A percentile compares a stretch with the other conserved stretches of the same genome.
These are phyloP conservation scores for Sebastes vulpes DNA, from an alignment of 2,797 vertebrate genomes.

Conservation along the genomic window DNA sequence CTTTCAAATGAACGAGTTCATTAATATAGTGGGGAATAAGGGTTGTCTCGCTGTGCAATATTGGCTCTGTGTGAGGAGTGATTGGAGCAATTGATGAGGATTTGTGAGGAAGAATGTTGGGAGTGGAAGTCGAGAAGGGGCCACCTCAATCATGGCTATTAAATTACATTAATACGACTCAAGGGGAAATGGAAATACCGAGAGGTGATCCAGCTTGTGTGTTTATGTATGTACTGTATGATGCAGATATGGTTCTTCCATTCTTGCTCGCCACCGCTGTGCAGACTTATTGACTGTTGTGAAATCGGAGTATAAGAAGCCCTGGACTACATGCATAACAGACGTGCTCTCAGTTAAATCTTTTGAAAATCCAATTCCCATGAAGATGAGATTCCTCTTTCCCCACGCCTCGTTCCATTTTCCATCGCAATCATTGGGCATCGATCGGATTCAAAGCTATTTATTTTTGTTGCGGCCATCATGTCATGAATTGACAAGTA, in stretches of 20 bases:
- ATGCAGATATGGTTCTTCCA: slow-evolving; percentile 17
- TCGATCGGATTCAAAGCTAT: slow-evolving; percentile 81
- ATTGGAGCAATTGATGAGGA: slow-evolving; percentile 76
- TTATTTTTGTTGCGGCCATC: slow-evolving; percentile 76
- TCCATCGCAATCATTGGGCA: slow-evolving; percentile 70
- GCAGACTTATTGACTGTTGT: slow-evolving; percentile 60
- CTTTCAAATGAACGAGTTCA: slow-evolving; percentile 80
- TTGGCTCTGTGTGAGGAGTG: slow-evolving; percentile 66
- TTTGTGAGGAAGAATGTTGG: slow-evolving; percentile 63
- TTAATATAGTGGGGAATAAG: slow-evolving; percentile 78
- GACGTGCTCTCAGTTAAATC: slow-evolving; percentile 70
- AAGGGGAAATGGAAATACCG: slow-evolving; percentile 46
- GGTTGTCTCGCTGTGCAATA: slow-evolving; percentile 60
- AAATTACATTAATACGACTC: slow-evolving; percentile 71
- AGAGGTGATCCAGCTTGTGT: slow-evolving; percentile 26
- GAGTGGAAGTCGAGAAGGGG: slow-evolving; percentile 30
- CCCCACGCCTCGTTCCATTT: slow-evolving; percentile 65
- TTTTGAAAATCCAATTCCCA: slow-evolving; percentile 81
- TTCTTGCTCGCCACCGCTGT: neutral
- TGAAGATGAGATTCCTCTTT: slow-evolving; percentile 76
- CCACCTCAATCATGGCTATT: slow-evolving; percentile 68
- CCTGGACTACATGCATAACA: slow-evolving; percentile 58
- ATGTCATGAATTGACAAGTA: slow-evolving; percentile 70
- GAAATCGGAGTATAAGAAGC: slow-evolving; percentile 46
- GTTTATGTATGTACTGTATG: neutral